Conservation (phyloP, 2,888 invertebrate genomes). For the Matsumyia berberina region DNA sequence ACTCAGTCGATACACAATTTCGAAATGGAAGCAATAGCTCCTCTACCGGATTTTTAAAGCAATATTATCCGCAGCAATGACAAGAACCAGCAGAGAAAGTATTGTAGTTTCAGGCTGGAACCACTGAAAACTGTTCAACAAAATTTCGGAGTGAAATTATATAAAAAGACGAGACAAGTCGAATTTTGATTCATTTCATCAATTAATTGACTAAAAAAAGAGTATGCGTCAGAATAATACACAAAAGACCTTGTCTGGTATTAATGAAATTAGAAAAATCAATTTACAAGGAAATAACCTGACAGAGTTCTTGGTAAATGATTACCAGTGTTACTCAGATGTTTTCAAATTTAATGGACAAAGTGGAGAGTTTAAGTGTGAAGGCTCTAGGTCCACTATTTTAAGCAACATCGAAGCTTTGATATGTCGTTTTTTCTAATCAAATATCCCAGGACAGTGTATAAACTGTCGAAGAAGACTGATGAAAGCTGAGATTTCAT, state of each 20-base stretch:
- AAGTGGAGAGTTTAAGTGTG: too few relatives aligned
- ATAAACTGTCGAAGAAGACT: too few relatives aligned
- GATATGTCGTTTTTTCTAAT: too few relatives aligned
- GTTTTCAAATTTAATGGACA: neutral
- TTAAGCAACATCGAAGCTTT: too few relatives aligned
- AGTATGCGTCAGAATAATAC: neutral
- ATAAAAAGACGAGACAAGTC: neutral
- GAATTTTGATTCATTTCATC: neutral
- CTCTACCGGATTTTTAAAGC: neutral
- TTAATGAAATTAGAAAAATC: conserved; percentile 2
- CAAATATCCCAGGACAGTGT: too few relatives aligned
- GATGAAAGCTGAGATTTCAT: too few relatives aligned
- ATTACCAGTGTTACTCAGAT: neutral
- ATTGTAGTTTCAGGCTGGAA: neutral
- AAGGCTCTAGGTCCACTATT: too few relatives aligned
- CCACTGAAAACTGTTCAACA: neutral
- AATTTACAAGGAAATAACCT: neutral
- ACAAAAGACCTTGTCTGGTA: neutral
- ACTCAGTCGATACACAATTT: too few relatives aligned
- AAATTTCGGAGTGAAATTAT: neutral
- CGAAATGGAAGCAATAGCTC: neutral
- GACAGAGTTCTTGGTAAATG: neutral
- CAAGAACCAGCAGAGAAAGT: neutral
- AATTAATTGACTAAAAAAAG: neutral
- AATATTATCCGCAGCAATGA: neutral